These are phyloP conservation scores for Nannobrachium achirus DNA, from an alignment of 2,113 vertebrate species.

Conservation along the genomic window DNA sequence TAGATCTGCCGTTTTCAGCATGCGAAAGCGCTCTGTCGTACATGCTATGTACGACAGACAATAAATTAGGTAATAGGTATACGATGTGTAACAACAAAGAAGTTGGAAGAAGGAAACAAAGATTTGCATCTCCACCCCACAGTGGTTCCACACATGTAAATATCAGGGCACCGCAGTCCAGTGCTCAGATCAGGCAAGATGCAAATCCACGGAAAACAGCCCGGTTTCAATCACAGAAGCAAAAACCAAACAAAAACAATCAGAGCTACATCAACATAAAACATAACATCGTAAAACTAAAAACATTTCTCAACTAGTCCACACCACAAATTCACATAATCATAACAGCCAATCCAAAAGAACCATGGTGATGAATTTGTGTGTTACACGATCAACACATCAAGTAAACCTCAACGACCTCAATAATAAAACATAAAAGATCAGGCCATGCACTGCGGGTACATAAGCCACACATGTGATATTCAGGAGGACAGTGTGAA, in stretches of 20 bases:
- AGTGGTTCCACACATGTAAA: conserved; percentile 15
- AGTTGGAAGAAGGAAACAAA: background rate
- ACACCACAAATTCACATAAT: too few relatives aligned
- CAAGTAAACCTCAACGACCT: too few relatives aligned
- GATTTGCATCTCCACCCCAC: conserved; percentile 25
- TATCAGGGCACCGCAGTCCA: background rate
- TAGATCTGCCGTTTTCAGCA: too few relatives aligned
- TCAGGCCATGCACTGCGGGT: background rate
- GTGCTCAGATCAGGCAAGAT: background rate
- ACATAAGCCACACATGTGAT: background rate
- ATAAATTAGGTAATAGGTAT: too few relatives aligned
- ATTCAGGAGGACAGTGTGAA: background rate
- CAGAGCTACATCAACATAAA: too few relatives aligned
- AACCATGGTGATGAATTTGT: too few relatives aligned
- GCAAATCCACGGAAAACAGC: conserved; percentile 46
- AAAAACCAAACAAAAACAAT: background rate
- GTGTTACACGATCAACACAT: too few relatives aligned
- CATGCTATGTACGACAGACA: too few relatives aligned
- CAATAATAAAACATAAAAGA: too few relatives aligned
- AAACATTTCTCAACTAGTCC: too few relatives aligned
- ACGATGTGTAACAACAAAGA: background rate
- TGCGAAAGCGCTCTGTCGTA: too few relatives aligned
- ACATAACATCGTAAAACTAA: background rate
- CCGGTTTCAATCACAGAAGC: background rate
- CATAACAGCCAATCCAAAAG: too few relatives aligned